Percentiles rank a stretch among this genome's conserved stretches.
These are phyloP conservation scores for Acleris cristana DNA, from an alignment of 2,888 invertebrate genomes.

Conservation along the genomic window DNA sequence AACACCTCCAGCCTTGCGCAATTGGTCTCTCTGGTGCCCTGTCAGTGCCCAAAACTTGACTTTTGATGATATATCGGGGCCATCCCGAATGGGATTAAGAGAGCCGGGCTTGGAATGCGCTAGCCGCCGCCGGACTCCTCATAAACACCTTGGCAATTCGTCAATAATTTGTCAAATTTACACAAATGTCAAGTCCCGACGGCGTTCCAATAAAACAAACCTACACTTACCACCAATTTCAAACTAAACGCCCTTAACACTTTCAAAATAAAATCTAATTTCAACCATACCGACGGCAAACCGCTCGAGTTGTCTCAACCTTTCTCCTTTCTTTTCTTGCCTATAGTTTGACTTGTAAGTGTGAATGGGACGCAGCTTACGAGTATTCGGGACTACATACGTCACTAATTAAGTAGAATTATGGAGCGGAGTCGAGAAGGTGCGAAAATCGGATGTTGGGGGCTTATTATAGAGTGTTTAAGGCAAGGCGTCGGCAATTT, in stretches of 20 bases:
- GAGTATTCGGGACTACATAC: constrained; percentile 37
- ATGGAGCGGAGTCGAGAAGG: constrained; percentile 61
- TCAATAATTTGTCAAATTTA: constrained; percentile 35
- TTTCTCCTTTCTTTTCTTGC: constrained; percentile 37
- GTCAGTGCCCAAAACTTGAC: too few species aligned
- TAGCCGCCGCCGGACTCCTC: constrained; percentile 3
- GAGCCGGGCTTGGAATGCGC: not conserved
- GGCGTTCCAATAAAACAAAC: constrained; percentile 1
- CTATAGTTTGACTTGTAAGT: constrained; percentile 30
- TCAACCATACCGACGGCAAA: constrained; percentile 2
- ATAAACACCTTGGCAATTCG: constrained; percentile 32
- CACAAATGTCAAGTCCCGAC: constrained; percentile 30
- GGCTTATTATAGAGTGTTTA: constrained; percentile 41
- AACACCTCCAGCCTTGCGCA: constrained; percentile 3
- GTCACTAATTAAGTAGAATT: constrained; percentile 65
- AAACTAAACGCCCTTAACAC: constrained; percentile 5
- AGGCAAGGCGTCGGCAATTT: constrained; percentile 30
- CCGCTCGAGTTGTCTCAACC: not conserved
- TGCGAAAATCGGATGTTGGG: constrained; percentile 77
- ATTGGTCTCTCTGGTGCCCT: constrained; percentile 1
- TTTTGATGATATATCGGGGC: too few species aligned
- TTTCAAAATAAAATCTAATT: constrained; percentile 7
- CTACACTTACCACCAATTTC: constrained; percentile 2
- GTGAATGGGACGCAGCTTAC: constrained; percentile 39
- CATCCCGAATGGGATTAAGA: too few species aligned